Evolutionary conservation across 37 sponge, comb jelly and placozoan species (phyloP).

Genomic region (Cladorhizidae sp.): DNA sequence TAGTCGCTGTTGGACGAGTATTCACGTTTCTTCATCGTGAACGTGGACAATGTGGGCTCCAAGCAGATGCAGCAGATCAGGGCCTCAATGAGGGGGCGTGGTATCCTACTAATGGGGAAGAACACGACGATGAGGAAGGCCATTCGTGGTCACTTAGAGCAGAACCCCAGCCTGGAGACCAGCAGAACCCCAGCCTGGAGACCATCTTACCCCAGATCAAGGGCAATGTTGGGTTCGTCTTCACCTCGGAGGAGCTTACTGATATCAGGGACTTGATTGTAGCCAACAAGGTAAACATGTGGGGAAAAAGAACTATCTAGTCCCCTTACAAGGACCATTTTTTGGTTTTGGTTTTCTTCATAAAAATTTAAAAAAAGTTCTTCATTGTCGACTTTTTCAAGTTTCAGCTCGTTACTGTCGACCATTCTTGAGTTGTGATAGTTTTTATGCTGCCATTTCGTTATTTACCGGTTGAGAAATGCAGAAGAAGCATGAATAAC

Average conservation of each 20-base stretch:
- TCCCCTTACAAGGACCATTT: too few relatives aligned
- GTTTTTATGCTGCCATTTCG: too few relatives aligned
- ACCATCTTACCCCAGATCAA: slow-evolving; percentile 88
- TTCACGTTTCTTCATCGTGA: slow-evolving; percentile 87
- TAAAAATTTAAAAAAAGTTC: too few relatives aligned
- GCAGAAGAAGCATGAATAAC: too few relatives aligned
- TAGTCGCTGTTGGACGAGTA: slow-evolving; percentile 88
- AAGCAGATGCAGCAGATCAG: slow-evolving; percentile 99
- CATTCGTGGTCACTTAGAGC: slow-evolving; percentile 78
- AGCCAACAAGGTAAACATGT: slow-evolving; percentile 49
- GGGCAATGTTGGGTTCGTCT: slow-evolving; percentile 97
- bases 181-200: slow-evolving; percentile 84
- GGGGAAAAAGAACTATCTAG: too few relatives aligned
- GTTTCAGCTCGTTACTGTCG: too few relatives aligned
- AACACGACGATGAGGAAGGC: slow-evolving; percentile 99
- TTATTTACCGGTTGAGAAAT: too few relatives aligned
- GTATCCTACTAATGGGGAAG: slow-evolving; percentile 66
- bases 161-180: slow-evolving; percentile 88
- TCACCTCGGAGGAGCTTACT: slow-evolving; percentile 87
- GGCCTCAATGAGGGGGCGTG: slow-evolving; percentile 80
- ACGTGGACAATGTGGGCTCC: slow-evolving; percentile 97
- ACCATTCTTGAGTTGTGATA: too few relatives aligned
- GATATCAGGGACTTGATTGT: slow-evolving; percentile 83
- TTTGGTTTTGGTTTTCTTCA: too few relatives aligned
- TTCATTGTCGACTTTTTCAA: too few relatives aligned